Evolutionary conservation across 2,888 invertebrate genomes (phyloP).

Genomic region (Xylota segnis): DNA sequence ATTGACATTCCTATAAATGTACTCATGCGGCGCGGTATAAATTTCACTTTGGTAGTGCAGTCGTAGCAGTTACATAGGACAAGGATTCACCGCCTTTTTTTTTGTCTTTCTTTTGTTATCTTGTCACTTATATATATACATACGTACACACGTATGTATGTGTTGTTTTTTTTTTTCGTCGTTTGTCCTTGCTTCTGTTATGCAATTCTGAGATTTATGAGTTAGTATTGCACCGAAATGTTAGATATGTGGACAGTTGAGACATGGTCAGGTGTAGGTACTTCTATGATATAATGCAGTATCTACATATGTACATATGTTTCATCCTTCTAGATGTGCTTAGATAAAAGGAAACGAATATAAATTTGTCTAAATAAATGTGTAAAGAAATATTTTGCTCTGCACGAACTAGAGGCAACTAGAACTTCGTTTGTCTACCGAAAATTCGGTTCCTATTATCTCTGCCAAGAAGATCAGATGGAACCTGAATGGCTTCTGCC

Average conservation of each 20-base stretch:
- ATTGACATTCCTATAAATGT: constrained; percentile 58
- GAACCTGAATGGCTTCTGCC: too few species aligned
- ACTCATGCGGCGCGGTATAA: constrained; percentile 49
- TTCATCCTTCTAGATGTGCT: too few species aligned
- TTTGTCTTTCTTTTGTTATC: constrained; percentile 27
- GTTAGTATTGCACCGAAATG: constrained; percentile 12
- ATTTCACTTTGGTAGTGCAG: constrained; percentile 58
- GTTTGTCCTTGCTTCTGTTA: constrained; percentile 24
- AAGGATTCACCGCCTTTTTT: constrained; percentile 2
- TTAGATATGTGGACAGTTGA: not conserved
- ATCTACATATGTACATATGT: not conserved
- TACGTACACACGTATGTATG: not conserved
- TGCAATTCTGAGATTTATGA: constrained; percentile 54
- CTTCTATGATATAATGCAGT: not conserved
- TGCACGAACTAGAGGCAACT: too few species aligned
- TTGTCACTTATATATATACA: not conserved
- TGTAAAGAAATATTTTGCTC: too few species aligned
- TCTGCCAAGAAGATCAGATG: too few species aligned
- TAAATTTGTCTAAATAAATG: too few species aligned
- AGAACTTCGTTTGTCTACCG: too few species aligned
- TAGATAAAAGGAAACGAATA: too few species aligned
- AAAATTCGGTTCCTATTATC: too few species aligned
- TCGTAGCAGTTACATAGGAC: constrained; percentile 46
- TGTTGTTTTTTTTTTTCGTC: constrained; percentile 16
- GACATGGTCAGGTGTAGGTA: not conserved